Evolutionary conservation across 2,888 invertebrate genomes (phyloP).

Genomic region (Xylota segnis): DNA sequence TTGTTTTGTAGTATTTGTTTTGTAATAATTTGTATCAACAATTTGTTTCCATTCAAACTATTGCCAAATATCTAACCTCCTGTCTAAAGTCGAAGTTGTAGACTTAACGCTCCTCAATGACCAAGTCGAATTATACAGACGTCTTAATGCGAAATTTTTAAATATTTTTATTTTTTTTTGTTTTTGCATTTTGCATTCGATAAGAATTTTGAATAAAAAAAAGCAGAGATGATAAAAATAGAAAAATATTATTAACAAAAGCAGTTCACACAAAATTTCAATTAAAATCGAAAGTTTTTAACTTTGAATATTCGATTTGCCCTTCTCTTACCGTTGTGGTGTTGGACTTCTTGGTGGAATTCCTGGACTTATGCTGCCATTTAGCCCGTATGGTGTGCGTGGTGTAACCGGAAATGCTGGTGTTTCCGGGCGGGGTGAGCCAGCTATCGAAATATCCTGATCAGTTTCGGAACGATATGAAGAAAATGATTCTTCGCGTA

Average conservation of each 20-base stretch:
- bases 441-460: conserved; percentile 86
- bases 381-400: conserved; percentile 90
- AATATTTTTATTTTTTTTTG: conserved; percentile 10
- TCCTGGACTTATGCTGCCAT: conserved; percentile 90
- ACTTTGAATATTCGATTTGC: background rate
- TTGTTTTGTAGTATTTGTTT: background rate
- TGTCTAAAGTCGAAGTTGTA: conserved; percentile 78
- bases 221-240: conserved; percentile 46
- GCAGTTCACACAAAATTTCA: conserved; percentile 82
- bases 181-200: conserved; percentile 19
- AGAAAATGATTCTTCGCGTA: conserved; percentile 88
- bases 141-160: conserved; percentile 69
- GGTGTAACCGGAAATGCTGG: conserved; percentile 97
- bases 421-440: conserved; percentile 91
- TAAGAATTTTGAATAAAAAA: conserved; percentile 52
- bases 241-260: conserved; percentile 73
- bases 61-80: conserved; percentile 78
- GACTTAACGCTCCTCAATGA: conserved; percentile 79
- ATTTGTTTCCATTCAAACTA: conserved; percentile 46
- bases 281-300: background rate
- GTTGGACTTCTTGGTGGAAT: conserved; percentile 93
- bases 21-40: conserved; percentile 7
- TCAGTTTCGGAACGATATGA: conserved; percentile 88
- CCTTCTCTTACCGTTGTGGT: conserved; percentile 85
- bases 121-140: conserved; percentile 79